phyloP scores from a whole-genome alignment of 2,113 vertebrate species.

The Laterallus jamaicensis region DNA sequence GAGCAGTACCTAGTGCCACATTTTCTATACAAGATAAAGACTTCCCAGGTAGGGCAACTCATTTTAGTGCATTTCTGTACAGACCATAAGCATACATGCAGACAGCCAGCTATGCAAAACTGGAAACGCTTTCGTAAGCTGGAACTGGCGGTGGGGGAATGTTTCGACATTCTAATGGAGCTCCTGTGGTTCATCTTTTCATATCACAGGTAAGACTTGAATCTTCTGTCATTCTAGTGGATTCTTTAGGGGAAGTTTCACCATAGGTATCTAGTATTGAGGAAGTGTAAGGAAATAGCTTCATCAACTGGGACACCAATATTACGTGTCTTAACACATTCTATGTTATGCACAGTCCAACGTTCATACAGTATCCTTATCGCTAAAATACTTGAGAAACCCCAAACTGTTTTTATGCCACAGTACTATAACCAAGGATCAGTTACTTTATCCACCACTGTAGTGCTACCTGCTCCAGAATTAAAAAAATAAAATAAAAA shows the following conservation, averaged over 20 bases:
- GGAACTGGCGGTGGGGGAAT: neutral
- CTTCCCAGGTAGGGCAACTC: slow-evolving; percentile 57
- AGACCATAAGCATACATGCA: slow-evolving; percentile 25
- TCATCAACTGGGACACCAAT: neutral
- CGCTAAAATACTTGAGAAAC: neutral
- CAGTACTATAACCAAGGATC: neutral
- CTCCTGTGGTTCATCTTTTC: neutral
- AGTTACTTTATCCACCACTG: neutral
- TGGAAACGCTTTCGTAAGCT: slow-evolving; percentile 10
- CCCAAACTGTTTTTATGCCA: neutral
- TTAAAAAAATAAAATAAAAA: no score
- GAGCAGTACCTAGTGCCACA: slow-evolving; percentile 68
- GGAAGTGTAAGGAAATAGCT: slow-evolving; percentile 13
- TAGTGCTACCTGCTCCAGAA: slow-evolving; percentile 12
- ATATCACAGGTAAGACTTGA: neutral
- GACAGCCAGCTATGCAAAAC: neutral
- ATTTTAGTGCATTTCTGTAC: slow-evolving; percentile 66
- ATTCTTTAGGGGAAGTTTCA: slow-evolving; percentile 1
- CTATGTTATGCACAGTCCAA: neutral
- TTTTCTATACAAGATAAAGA: slow-evolving; percentile 63
- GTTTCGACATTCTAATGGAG: neutral
- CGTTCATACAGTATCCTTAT: neutral
- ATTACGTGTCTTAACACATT: neutral
- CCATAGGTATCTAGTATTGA: neutral
- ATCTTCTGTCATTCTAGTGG: neutral